Base-by-base conservation (phyloP, 2,113 vertebrate species). In the Catharus fuscescens region DNA sequence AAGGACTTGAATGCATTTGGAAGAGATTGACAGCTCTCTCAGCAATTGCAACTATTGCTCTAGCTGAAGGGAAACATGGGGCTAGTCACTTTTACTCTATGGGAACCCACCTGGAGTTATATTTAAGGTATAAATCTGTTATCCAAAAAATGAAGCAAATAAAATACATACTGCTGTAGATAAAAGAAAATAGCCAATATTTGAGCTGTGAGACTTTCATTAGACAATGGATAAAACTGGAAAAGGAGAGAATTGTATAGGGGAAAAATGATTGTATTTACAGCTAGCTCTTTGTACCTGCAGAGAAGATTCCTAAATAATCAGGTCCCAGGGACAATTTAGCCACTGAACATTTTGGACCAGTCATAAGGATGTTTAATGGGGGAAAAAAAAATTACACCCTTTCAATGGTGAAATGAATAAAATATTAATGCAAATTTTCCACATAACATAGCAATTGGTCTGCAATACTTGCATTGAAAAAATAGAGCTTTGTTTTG, bases 1-100 rank as follows among this genome's bases (percentile, higher is more conserved):
- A 93, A 96, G 73, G 57, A 50, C 84, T 91, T 78, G 85, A 97
- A 90, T 90, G 60, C 34, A 81, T 96, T 93, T 88, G 52, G 73
- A 86, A 67, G 48, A 96, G 93, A 97, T 69, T 96, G 96, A 95
- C 93, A 96, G 88, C 78, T 96, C 69, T 95, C 73, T 44, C 76
- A 88, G 90, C 69, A 93, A 42, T 44, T 53, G 61, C 61, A 88
- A 52, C 85, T 52, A 77, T 42, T 96, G 65, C 53, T 85, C 40
- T 71, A 83, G 64, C 36, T 92, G 50, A 95, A 91, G 53, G 42
- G 81, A 95, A 93, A 66, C 65, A 57, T 19, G 80, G n/a, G 67
- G 77, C 56, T 90, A 78, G 44, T 91, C 93, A 67, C n/a, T 93
- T 95, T 84, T 82, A 56, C 50, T 80, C 44, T 61, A 12, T 50